Evolutionary conservation across 2,888 invertebrate genomes (phyloP), one percentile per base, ranked within the genome.

Genomic region (Apocheima hispidaria): DNA sequence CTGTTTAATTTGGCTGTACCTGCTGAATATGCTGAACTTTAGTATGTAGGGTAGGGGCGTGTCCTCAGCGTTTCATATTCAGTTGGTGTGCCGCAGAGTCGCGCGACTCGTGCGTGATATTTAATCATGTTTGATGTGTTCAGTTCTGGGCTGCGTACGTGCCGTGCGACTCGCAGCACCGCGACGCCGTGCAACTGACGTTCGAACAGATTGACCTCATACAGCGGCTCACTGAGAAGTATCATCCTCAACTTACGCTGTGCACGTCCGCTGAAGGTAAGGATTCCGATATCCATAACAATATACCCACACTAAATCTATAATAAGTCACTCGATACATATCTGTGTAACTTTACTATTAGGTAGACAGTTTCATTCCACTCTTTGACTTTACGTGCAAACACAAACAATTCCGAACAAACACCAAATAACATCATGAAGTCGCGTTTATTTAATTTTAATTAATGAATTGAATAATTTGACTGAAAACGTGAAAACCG

Each of bases 71-170:
- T 82, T 81, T 81, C 66, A 78, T 83, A 86, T 86, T 86, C 83
- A 51, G 63, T n/a, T 35, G 28, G 46, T 49, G 36, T 18, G 52
- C 69, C 36, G 49, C 41, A 55, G 44, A 23, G 40, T 63, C 65
- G 58, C 69, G 71, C 69, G 74, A 78, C 69, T 80, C 86, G 84
- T 87, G 87, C 84, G 79, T 79, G 78, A 74, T 79, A 84, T 87
- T 85, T 79, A 88, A 88, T 90, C 84, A 84, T 79, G 68, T 77
- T 65, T 69, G 65, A 58, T 66, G 74, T 72, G 69, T 87, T 40
- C 93, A 97, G 96, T 97, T 97, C 87, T 97, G 97, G 97, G 96
- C 97, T 44, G 96, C 96, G 67, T 97, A 96, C 93, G 96, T 96
- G 77, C 95, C 95, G 44, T 97, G 97, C 87, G 95, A 95, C 73